Conservation (phyloP, 2,797 vertebrate species). For the Myripristis jacobus region DNA sequence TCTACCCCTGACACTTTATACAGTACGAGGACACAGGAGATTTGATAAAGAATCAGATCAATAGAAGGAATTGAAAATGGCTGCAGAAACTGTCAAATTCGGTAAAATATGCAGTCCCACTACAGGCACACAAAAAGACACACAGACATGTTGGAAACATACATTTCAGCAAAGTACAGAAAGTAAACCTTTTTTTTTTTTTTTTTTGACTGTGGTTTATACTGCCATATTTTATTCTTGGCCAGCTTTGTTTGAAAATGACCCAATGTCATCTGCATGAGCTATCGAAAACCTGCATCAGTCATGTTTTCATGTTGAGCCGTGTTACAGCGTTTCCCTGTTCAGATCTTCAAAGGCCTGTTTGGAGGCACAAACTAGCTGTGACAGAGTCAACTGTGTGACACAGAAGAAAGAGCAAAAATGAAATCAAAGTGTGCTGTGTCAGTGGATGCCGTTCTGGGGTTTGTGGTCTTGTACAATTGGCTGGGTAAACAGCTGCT, state of each 20-base stretch:
- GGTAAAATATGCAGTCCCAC: no score
- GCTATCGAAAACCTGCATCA: conserved; percentile 25
- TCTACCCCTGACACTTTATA: no score
- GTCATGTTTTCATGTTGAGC: conserved; percentile 29
- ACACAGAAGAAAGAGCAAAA: conserved; percentile 51
- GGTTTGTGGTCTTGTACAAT: conserved; percentile 65
- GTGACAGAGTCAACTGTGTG: conserved; percentile 61
- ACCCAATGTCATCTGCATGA: conserved; percentile 29
- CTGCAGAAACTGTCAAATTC: no score
- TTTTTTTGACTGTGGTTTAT: no score
- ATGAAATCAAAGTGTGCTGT: conserved; percentile 68
- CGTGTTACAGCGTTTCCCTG: conserved; percentile 19
- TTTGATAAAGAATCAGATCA: no score
- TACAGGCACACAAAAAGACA: no score
- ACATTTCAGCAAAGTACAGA: no score
- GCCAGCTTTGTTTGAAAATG: conserved; percentile 6
- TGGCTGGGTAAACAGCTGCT: conserved; percentile 72
- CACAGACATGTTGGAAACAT: no score
- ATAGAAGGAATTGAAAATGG: no score
- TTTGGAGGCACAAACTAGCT: conserved; percentile 56
- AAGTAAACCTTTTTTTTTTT: no score
- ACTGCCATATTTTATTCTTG: not conserved
- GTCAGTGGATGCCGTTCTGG: conserved; percentile 52
- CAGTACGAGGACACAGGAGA: no score
- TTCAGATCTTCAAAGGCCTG: conserved; percentile 61